These are phyloP conservation scores for Ianthella basta DNA, from an alignment of 37 sponge, comb jelly and placozoan genomes.

Conservation along the genomic window DNA sequence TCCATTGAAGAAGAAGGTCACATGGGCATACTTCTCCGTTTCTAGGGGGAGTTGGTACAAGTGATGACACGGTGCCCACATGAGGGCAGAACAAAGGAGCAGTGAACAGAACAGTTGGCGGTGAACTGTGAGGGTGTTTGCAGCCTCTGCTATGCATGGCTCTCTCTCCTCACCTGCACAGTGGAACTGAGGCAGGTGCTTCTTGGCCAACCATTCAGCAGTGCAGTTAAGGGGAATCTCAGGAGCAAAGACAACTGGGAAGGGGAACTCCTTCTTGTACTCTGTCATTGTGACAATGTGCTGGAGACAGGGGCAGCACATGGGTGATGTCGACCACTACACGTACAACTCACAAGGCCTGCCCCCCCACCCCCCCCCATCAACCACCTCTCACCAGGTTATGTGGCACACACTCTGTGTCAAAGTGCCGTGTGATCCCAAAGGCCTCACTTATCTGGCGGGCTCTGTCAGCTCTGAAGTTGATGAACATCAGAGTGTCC, in stretches of 20 bases:
- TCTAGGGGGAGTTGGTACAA: slow-evolving; percentile 40
- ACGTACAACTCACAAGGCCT: no score
- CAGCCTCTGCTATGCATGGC: not conserved
- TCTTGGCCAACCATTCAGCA: slow-evolving; percentile 92
- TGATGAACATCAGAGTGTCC: slow-evolving; percentile 92
- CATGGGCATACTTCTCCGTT: slow-evolving; percentile 99
- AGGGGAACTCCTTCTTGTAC: slow-evolving; percentile 94
- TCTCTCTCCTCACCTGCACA: slow-evolving; percentile 75
- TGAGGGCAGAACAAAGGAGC: not conserved
- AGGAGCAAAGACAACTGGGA: slow-evolving; percentile 84
- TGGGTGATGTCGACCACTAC: no score
- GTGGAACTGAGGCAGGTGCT: slow-evolving; percentile 83
- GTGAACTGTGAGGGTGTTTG: not conserved
- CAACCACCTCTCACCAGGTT: slow-evolving; percentile 38
- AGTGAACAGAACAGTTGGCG: not conserved
- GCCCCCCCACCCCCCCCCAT: no score
- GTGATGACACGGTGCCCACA: not conserved
- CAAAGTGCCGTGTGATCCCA: slow-evolving; percentile 93
- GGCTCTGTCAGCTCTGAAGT: slow-evolving; percentile 95
- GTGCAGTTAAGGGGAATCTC: slow-evolving; percentile 74
- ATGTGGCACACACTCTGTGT: slow-evolving; percentile 55
- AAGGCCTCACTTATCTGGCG: slow-evolving; percentile 95
- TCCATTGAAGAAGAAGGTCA: slow-evolving; percentile 99
- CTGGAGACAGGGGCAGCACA: not conserved
- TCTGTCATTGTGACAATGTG: slow-evolving; percentile 84